Percentiles rank a stretch among this genome's conserved stretches.
Conservation (phyloP, 2,888 invertebrate genomes). For the Andrena bucephala region DNA sequence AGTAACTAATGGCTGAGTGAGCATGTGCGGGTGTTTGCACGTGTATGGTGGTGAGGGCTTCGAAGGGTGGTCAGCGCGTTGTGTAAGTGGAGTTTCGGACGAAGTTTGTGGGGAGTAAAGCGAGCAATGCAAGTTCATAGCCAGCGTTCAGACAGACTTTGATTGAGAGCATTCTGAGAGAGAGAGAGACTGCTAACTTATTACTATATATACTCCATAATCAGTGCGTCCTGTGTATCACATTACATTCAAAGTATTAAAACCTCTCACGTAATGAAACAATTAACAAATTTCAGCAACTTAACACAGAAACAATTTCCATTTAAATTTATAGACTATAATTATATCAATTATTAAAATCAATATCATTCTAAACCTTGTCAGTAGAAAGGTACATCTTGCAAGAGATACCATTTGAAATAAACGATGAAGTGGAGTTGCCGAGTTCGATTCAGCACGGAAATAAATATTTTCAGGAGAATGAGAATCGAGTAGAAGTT, state of each 20-base stretch:
- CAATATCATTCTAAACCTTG: not conserved
- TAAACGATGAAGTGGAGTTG: no score
- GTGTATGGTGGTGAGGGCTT: not conserved
- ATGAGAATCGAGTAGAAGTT: not conserved
- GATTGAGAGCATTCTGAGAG: conserved; percentile 2
- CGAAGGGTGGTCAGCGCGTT: not conserved
- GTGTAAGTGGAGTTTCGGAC: not conserved
- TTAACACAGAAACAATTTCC: not conserved
- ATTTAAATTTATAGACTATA: not conserved
- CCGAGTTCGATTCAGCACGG: not conserved
- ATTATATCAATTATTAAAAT: not conserved
- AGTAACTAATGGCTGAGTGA: not conserved
- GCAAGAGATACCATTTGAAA: not conserved
- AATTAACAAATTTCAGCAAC: not conserved
- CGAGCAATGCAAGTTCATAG: conserved; percentile 1
- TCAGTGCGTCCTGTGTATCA: not conserved
- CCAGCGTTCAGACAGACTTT: not conserved
- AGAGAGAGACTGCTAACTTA: not conserved
- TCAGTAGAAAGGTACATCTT: not conserved
- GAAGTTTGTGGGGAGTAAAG: conserved; percentile 6
- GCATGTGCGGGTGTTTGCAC: not conserved
- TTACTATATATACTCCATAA: not conserved
- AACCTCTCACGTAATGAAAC: not conserved
- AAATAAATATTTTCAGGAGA: not conserved
- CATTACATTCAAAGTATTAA: not conserved